Evolutionary conservation across 2,797 vertebrate genomes (phyloP).

Genomic region (Oreortyx pictus): DNA sequence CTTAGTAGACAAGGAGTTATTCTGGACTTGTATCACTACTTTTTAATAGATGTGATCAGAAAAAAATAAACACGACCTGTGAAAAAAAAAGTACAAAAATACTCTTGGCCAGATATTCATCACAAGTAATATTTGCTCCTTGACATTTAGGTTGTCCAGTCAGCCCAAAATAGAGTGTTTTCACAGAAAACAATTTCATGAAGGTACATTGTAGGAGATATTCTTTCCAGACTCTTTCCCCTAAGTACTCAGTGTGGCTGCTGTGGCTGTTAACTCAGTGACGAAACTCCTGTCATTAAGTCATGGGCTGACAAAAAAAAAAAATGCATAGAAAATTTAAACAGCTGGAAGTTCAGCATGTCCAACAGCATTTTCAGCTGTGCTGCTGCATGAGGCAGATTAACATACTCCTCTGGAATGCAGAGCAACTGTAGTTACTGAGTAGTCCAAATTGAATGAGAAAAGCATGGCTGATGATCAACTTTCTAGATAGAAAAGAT

Average conservation of each 20-base stretch:
- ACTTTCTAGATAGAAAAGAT: not conserved
- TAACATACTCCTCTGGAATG: not conserved
- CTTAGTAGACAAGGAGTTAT: not conserved
- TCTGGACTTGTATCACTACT: not conserved
- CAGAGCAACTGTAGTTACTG: not conserved
- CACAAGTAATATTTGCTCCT: slow-evolving; percentile 27
- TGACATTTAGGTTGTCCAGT: slow-evolving; percentile 17
- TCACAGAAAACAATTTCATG: slow-evolving; percentile 5
- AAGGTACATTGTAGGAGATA: not conserved
- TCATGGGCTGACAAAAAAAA: not conserved
- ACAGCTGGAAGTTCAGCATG: slow-evolving; percentile 13
- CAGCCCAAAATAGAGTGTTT: slow-evolving; percentile 14
- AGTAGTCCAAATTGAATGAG: not conserved
- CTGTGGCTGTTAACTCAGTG: rapidly evolving
- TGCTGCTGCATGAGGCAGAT: rapidly evolving
- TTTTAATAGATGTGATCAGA: not conserved
- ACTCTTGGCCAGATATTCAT: not conserved
- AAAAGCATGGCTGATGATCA: not conserved
- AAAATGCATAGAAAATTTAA: slow-evolving; percentile 7
- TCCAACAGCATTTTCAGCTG: slow-evolving; percentile 21
- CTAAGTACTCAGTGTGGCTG: not conserved
- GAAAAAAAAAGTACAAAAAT: slow-evolving; percentile 1
- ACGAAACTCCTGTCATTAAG: not conserved
- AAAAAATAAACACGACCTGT: not conserved
- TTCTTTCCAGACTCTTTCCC: not conserved